Evolutionary conservation across 2,888 invertebrate species (phyloP).

Genomic region (Perithous albicinctus): DNA sequence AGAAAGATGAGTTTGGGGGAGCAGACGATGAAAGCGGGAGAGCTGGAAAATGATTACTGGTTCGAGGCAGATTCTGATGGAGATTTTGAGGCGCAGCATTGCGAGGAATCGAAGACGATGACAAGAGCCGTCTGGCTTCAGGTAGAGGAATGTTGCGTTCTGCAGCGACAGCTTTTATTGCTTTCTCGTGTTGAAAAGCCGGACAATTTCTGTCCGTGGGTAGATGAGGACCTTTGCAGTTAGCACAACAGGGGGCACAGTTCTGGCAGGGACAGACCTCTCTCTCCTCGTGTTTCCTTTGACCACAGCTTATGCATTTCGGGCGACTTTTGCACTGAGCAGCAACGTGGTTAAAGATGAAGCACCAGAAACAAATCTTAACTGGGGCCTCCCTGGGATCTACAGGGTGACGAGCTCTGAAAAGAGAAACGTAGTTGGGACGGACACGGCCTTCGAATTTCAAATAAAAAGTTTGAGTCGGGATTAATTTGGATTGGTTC

Average conservation of each 20-base stretch:
- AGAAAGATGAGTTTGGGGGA: not conserved
- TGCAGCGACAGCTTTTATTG: constrained; percentile 5
- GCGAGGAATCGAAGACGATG: not conserved
- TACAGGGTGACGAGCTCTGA: not conserved
- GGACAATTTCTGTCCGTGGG: constrained; percentile 19
- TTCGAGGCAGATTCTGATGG: not conserved
- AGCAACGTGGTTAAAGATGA: constrained; percentile 30
- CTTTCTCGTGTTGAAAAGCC: constrained; percentile 30
- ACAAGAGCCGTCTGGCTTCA: constrained; percentile 17
- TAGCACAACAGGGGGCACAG: constrained; percentile 8
- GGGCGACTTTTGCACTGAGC: constrained; percentile 15
- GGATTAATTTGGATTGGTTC: not conserved
- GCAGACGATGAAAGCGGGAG: not conserved
- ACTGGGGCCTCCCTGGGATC: constrained; percentile 31
- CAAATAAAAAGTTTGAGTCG: not conserved
- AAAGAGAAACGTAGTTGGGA: constrained; percentile 24
- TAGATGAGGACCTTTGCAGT: constrained; percentile 16
- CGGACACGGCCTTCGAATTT: constrained; percentile 11
- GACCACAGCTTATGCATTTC: not conserved
- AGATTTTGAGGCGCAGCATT: not conserved
- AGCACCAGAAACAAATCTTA: constrained; percentile 29
- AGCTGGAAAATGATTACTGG: not conserved
- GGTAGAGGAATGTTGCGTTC: constrained; percentile 19
- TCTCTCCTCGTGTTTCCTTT: not conserved
- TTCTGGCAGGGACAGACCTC: constrained; percentile 8